Conservation (phyloP, 2,888 invertebrate genomes). For the Eristalinus sepulchralis region DNA sequence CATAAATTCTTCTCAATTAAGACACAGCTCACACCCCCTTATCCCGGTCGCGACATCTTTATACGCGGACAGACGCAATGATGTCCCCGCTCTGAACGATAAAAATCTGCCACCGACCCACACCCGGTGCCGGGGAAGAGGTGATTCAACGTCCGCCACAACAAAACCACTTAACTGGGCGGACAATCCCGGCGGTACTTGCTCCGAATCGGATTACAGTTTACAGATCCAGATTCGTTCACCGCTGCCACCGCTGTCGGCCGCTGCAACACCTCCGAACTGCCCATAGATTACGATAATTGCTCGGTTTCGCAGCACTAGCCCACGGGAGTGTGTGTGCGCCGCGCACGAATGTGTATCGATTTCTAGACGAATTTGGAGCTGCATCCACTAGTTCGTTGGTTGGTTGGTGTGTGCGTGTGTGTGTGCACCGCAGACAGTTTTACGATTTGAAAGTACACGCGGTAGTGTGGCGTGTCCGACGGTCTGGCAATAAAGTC, state of each 20-base stretch:
- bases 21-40: slow-evolving; percentile 16
- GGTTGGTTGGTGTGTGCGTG: slow-evolving; percentile 49
- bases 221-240: slow-evolving; percentile 31
- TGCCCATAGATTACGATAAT: slow-evolving; percentile 65
- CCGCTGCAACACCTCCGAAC: slow-evolving; percentile 55
- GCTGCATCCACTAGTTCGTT: too few species aligned
- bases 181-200: neutral
- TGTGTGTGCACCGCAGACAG: slow-evolving; percentile 45
- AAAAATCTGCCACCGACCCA: slow-evolving; percentile 58
- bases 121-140: slow-evolving; percentile 3
- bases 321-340: slow-evolving; percentile 14
- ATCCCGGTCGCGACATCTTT: slow-evolving; percentile 45
- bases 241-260: slow-evolving; percentile 3
- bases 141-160: slow-evolving; percentile 17
- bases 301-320: slow-evolving; percentile 40
- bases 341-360: slow-evolving; percentile 33
- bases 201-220: slow-evolving; percentile 49
- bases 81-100: slow-evolving; percentile 19
- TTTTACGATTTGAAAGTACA: slow-evolving; percentile 61
- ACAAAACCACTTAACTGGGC: slow-evolving; percentile 63
- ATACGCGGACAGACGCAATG: slow-evolving; percentile 19
- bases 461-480: slow-evolving; percentile 20
- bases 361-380: slow-evolving; percentile 42
- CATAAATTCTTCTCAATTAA: slow-evolving; percentile 59
- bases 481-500: slow-evolving; percentile 45